A percentile compares a stretch with the other conserved stretches of the same genome.
Evolutionary conservation across 2,113 vertebrate species (phyloP).

Genomic region (Nibea coibor): DNA sequence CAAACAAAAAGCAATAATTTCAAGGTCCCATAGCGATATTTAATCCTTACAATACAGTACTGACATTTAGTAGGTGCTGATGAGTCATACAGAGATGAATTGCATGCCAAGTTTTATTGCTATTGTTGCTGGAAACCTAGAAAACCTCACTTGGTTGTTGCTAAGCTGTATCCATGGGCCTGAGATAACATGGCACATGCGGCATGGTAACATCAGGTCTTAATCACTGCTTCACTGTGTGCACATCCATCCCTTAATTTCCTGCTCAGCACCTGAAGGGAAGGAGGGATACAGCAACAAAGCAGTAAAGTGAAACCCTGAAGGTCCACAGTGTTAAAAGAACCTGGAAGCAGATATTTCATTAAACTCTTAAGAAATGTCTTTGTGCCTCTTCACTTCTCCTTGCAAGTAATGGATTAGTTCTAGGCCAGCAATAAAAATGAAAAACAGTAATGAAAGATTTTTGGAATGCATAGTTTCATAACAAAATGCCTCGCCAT

Average conservation of each 20-base stretch:
- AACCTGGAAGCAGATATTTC: conserved; percentile 49
- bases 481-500: conserved; percentile 26
- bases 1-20: conserved; percentile 7
- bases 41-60: neutral
- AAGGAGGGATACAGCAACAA: conserved; percentile 28
- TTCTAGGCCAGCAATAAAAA: conserved; percentile 32
- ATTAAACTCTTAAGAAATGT: conserved; percentile 25
- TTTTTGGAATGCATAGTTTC: conserved; percentile 19
- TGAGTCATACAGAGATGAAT: conserved; percentile 31
- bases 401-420: conserved; percentile 29
- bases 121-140: neutral
- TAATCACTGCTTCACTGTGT: conserved; percentile 48
- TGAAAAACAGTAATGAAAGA: conserved; percentile 24
- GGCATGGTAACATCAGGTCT: conserved; percentile 43
- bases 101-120: conserved; percentile 6
- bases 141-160: neutral
- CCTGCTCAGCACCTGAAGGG: conserved; percentile 53
- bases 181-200: conserved; percentile 29
- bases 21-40: neutral
- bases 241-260: conserved; percentile 59
- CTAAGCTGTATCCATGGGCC: neutral
- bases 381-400: neutral
- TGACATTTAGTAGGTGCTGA: neutral
- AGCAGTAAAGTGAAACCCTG: conserved; percentile 24
- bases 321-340: conserved; percentile 24